Conservation (phyloP, 2,888 invertebrate genomes). For the Coelopa pilipes region DNA sequence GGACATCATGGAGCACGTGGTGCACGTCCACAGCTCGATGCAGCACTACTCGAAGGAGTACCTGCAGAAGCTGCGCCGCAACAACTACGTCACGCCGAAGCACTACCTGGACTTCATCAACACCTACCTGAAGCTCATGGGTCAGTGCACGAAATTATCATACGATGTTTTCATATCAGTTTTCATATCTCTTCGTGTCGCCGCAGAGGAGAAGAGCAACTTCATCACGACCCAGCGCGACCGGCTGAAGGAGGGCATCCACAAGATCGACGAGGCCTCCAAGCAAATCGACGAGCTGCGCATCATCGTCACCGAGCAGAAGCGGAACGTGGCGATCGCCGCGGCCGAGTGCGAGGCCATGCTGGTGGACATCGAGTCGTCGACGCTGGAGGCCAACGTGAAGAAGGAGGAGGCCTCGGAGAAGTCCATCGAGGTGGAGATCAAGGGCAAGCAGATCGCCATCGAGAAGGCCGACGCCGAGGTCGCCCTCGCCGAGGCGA, state of each 20-base stretch:
- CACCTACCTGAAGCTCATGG: constrained; percentile 79
- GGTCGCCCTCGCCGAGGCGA: constrained; percentile 79
- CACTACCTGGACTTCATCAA: constrained; percentile 90
- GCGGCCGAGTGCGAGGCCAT: constrained; percentile 83
- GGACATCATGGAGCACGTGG: constrained; percentile 83
- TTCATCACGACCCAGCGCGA: constrained; percentile 61
- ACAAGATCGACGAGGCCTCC: constrained; percentile 84
- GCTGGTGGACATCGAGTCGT: constrained; percentile 79
- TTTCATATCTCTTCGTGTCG: not conserved
- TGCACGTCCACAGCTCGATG: constrained; percentile 84
- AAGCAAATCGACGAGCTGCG: constrained; percentile 83
- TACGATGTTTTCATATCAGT: not conserved
- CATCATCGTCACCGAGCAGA: constrained; percentile 82
- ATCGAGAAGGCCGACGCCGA: constrained; percentile 88
- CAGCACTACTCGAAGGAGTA: constrained; percentile 79
- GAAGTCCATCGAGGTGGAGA: constrained; percentile 85
- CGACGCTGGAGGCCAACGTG: constrained; percentile 76
- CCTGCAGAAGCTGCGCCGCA: constrained; percentile 77
- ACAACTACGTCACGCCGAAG: constrained; percentile 91
- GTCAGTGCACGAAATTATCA: constrained; percentile 61
- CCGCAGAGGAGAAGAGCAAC: constrained; percentile 62
- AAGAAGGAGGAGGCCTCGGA: constrained; percentile 84
- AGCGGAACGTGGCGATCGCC: constrained; percentile 83
- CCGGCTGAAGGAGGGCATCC: constrained; percentile 63
- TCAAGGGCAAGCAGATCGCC: constrained; percentile 81